These are phyloP conservation scores for Pavo muticus DNA, from an alignment of 2,113 vertebrate species.

Conservation along the genomic window DNA sequence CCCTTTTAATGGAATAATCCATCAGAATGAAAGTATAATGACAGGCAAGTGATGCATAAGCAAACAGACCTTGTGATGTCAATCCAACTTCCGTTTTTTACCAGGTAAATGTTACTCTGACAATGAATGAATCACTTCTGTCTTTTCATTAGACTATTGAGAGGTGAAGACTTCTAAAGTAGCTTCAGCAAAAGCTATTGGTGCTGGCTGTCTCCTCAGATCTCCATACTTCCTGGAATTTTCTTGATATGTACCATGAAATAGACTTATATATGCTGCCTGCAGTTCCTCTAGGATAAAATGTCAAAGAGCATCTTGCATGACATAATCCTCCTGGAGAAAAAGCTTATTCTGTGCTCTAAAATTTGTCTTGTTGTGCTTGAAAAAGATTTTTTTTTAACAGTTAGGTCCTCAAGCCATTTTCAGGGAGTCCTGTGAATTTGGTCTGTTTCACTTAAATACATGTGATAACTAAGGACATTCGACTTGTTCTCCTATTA, in stretches of 20 bases:
- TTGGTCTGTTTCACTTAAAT: not conserved
- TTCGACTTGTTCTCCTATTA: not conserved
- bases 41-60: conserved; percentile 25
- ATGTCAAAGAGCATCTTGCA: not conserved
- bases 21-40: conserved; percentile 2
- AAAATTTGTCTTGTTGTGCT: not conserved
- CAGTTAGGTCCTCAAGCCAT: not conserved
- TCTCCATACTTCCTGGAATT: not conserved
- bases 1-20: conserved; percentile 52
- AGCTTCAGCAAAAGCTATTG: not conserved
- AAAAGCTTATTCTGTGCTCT: not conserved
- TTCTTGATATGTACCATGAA: not conserved
- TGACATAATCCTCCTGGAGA: not conserved
- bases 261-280: rapidly evolving
- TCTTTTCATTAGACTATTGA: not conserved
- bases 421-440: not conserved
- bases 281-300: not conserved
- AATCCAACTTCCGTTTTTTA: not conserved
- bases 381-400: not conserved
- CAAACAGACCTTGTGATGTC: conserved; percentile 37
- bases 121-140: not conserved
- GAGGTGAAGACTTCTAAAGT: not conserved
- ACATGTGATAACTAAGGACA: not conserved
- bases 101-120: not conserved
- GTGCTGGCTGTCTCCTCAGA: not conserved